Conservation (phyloP, 2,888 invertebrate species). For the Habroteleia sp. region DNA sequence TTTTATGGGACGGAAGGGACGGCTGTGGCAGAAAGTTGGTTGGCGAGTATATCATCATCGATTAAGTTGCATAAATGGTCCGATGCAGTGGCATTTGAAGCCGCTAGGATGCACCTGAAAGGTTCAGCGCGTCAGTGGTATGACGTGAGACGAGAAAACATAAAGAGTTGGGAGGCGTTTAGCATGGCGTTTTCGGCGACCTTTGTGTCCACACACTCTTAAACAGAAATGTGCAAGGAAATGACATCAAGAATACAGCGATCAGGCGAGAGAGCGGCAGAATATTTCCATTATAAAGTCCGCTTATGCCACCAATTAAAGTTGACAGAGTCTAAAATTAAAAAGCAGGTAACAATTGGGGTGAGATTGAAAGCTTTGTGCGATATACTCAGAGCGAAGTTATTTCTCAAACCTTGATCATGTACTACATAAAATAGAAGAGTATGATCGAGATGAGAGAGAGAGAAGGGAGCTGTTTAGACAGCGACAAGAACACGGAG, state of each 20-base stretch:
- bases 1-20: too few species aligned
- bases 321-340: conserved; percentile 16
- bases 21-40: too few species aligned
- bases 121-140: conserved; percentile 16
- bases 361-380: conserved; percentile 17
- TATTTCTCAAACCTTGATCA: conserved; percentile 13
- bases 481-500: too few species aligned
- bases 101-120: conserved; percentile 15
- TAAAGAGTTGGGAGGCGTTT: conserved; percentile 30
- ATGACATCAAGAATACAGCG: conserved; percentile 3
- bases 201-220: neutral
- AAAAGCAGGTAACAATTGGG: conserved; percentile 3
- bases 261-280: neutral
- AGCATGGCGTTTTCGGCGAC: neutral
- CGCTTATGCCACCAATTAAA: conserved; percentile 7
- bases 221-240: conserved; percentile 13
- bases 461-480: conserved; percentile 22
- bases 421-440: conserved; percentile 1
- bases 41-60: too few species aligned
- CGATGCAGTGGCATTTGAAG: conserved; percentile 33
- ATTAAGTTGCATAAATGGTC: too few species aligned
- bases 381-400: conserved; percentile 11
- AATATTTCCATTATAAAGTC: conserved; percentile 37
- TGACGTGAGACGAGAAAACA: too few species aligned
- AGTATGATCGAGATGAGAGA: conserved; percentile 20